phyloP scores from a whole-genome alignment of 2,113 vertebrate species.

The Erythrocercus mccallii region DNA sequence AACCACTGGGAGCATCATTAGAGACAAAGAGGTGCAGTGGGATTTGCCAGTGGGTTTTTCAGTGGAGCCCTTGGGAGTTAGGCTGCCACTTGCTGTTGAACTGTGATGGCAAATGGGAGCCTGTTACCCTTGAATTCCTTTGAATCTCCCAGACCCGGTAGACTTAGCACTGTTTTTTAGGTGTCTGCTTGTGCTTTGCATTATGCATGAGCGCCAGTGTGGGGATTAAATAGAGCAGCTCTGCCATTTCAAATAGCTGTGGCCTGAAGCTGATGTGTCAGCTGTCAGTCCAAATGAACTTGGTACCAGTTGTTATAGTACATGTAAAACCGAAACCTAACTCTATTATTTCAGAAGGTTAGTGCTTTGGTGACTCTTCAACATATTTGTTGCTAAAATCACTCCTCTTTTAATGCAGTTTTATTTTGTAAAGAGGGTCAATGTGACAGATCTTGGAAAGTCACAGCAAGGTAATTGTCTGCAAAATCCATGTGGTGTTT shows the following conservation, averaged over 20 bases:
- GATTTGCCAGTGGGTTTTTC: not conserved
- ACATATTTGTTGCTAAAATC: not conserved
- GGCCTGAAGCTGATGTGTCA: slow-evolving; percentile 47
- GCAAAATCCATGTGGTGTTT: not conserved
- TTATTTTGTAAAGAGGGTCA: not conserved
- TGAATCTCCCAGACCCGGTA: not conserved
- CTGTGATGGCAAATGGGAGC: not conserved
- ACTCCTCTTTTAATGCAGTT: not conserved
- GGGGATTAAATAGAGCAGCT: slow-evolving; percentile 29
- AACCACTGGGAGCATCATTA: not conserved
- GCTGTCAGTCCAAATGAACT: slow-evolving; percentile 47
- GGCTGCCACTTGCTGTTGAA: not conserved
- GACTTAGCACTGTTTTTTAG: not conserved
- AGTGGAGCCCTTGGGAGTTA: not conserved
- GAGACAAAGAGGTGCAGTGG: not conserved
- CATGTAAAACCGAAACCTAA: not conserved
- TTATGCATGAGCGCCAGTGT: slow-evolving; percentile 25
- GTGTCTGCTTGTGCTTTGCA: slow-evolving; percentile 16
- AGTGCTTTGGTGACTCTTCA: not conserved
- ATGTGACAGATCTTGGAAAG: not conserved
- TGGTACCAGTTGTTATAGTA: not conserved
- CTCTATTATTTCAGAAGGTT: not conserved
- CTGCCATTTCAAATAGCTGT: slow-evolving; percentile 48
- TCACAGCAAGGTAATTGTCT: not conserved
- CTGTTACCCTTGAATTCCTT: slow-evolving; percentile 24